Conservation (phyloP, 2,113 vertebrate genomes). For the Grallaria varia region DNA sequence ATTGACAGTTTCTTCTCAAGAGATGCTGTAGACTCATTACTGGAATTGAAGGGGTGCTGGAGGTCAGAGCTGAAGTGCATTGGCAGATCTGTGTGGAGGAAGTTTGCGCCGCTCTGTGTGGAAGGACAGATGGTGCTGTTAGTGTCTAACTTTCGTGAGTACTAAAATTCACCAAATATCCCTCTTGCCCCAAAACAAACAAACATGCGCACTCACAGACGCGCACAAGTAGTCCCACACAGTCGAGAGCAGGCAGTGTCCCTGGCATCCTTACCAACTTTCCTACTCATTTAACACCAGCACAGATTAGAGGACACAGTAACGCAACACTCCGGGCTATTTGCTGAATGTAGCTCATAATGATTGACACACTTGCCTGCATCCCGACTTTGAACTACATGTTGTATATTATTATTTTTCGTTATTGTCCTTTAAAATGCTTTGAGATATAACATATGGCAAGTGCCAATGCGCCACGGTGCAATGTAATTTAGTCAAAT, state of each 20-base stretch:
- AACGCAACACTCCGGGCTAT: conserved; percentile 54
- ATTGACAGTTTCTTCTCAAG: conserved; percentile 64
- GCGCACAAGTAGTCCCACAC: conserved; percentile 21
- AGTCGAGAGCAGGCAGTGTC: conserved; percentile 42
- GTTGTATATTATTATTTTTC: conserved; percentile 61
- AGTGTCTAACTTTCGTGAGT: conserved; percentile 31
- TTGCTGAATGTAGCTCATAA: conserved; percentile 52
- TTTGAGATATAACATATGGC: conserved; percentile 67
- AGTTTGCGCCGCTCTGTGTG: conserved; percentile 8
- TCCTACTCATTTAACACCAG: conserved; percentile 57
- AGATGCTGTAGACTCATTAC: conserved; percentile 63
- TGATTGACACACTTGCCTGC: conserved; percentile 60
- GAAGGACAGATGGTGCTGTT: conserved; percentile 68
- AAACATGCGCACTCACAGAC: neutral
- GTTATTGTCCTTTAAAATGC: conserved; percentile 72
- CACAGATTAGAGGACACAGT: conserved; percentile 36
- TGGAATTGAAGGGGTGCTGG: conserved; percentile 60
- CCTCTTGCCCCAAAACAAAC: conserved; percentile 35
- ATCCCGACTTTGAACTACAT: conserved; percentile 37
- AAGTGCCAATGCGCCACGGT: conserved; percentile 59
- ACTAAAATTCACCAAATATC: conserved; percentile 47
- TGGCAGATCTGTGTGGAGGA: conserved; percentile 56
- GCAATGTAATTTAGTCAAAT: conserved; percentile 79
- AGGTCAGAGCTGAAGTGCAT: conserved; percentile 65
- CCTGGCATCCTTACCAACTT: conserved; percentile 24